Percentiles rank a stretch among this genome's conserved stretches.
phyloP scores from a whole-genome alignment of 2,113 vertebrate genomes.

The Setophaga kirtlandii region DNA sequence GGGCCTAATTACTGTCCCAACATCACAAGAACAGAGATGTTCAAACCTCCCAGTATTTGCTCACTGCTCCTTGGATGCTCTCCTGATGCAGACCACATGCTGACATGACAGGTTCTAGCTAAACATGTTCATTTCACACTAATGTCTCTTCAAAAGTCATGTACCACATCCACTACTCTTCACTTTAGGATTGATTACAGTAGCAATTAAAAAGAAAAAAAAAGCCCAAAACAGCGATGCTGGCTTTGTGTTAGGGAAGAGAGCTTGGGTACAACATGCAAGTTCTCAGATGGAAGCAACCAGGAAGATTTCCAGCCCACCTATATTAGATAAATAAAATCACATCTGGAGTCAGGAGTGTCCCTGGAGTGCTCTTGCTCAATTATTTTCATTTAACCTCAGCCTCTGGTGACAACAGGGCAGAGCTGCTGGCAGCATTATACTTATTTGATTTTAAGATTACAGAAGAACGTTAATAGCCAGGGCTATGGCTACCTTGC shows the following conservation, averaged over 20 bases:
- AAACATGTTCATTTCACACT: rapidly evolving
- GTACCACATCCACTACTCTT: neutral
- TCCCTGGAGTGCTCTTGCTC: neutral
- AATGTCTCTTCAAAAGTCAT: neutral
- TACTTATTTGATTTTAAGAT: neutral
- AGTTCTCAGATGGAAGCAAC: neutral
- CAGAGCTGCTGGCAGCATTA: neutral
- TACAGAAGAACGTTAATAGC: neutral
- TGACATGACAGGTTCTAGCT: neutral
- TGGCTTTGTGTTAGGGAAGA: neutral
- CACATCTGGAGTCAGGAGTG: neutral
- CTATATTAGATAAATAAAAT: neutral
- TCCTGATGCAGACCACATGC: neutral
- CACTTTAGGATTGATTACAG: neutral
- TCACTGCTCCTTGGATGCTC: neutral
- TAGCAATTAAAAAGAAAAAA: neutral
- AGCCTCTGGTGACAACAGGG: neutral
- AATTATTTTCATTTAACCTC: neutral
- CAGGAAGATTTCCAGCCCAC: neutral
- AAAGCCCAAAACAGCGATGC: neutral
- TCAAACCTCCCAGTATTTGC: neutral
- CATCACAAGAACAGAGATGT: neutral
- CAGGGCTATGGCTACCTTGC: neutral
- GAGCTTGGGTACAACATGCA: neutral
- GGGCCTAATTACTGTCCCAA: neutral